Base-by-base conservation (phyloP, 2,888 invertebrate species). In the Tigriopus californicus region DNA sequence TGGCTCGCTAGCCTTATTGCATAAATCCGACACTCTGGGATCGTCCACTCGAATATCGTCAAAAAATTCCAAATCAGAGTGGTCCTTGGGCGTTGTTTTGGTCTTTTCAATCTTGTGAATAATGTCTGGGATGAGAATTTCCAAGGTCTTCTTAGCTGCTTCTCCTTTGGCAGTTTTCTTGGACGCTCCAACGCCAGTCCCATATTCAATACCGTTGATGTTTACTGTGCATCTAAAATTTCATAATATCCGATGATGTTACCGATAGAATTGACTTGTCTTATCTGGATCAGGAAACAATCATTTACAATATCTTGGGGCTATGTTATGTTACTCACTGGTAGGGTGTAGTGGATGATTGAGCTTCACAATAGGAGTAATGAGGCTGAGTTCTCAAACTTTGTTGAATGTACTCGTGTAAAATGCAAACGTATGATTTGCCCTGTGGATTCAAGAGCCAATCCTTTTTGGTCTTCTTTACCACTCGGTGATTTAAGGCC, bases 381-480 rank as follows among this genome's bases (percentile, higher is more conserved):
- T 83, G 82, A 1, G 94, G 94, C 66, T 92, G 91, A 64, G 90
- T 87, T 70, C 90, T 86, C 61, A 95, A 74, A 3, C 91, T 91
- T 68, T 94, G 86, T 65, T 95, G 90, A 44, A 94, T 89, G 73
- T 94, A 97, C 72, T 98, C 97, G 72, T 98, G 97, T 65, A 98
- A 77, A 68, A 97, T 91, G 65, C 92, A 91, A 10, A 97, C 85
- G 70, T 85, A 86, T 68, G 90, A 89, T 73, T 94, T 91, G 1
- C 94, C 94, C 68, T 87, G 86, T 62, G 95, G 94, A 75, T 97
- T 97, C 83, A 97, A 85, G 63, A 92, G 87, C 85, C 94, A 95
- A 70, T 94, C 91, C 68, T 83, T 83, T 13, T 46, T 42, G 13
- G 57, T 46, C 25, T 57, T 57, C 22, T 46, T 42, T 22, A 57